Conservation (phyloP, 2,888 invertebrate species). For the Habrosyne pyritoides region DNA sequence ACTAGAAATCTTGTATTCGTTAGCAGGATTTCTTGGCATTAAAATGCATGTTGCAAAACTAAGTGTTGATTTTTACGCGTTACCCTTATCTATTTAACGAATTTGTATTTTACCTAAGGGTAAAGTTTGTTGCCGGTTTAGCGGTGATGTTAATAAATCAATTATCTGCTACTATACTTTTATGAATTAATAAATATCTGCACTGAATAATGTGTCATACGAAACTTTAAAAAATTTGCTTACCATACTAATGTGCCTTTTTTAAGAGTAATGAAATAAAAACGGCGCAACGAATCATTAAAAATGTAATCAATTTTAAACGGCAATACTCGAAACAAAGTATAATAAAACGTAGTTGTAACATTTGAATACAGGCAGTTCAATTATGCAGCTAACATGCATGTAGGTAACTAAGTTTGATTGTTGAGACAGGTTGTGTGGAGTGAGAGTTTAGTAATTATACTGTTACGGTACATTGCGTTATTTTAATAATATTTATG, state of each 20-base stretch:
- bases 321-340: background rate
- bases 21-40: background rate
- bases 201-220: background rate
- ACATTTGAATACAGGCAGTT: background rate
- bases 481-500: background rate
- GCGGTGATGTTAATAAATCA: background rate
- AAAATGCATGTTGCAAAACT: background rate
- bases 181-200: background rate
- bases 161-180: background rate
- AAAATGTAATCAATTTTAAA: background rate
- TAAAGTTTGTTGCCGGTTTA: background rate
- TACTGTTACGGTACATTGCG: constrained; percentile 3
- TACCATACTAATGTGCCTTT: background rate
- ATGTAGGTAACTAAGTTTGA: background rate
- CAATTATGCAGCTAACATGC: background rate
- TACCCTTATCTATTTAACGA: background rate
- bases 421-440: background rate
- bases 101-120: background rate
- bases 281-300: background rate
- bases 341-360: background rate
- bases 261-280: background rate
- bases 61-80: background rate
- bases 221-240: background rate
- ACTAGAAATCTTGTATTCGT: background rate
- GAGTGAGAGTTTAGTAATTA: background rate